Base-by-base conservation (phyloP, 2,888 invertebrate species). In the Oscheius myriophilus region DNA sequence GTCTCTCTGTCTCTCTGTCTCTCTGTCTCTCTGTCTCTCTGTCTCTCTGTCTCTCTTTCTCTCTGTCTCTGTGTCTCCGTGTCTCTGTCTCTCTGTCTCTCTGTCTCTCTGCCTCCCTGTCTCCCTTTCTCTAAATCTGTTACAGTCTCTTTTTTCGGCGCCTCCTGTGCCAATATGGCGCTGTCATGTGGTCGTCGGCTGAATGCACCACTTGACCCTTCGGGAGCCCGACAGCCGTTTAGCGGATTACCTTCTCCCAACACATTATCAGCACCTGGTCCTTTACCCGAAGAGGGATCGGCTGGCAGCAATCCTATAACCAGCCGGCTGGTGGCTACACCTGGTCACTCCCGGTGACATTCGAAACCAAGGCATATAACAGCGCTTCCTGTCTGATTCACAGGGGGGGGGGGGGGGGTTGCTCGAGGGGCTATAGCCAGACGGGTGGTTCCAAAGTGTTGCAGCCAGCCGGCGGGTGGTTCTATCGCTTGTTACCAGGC, bases 171-270 rank as follows among this genome's bases (percentile, higher is more conserved):
- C 49, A 49, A 49, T 49, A 49, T 49, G 39, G 53, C 53, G 61
- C 61, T 61, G 61, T 61, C 61, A 61, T 61, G 49, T 61, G 61
- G 46, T 49, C 61, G 49, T 61, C 61, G 21, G 25, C 16, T 26
- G 46, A 46, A 26, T 33, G 33, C 61, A 49, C 61, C 46, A 46
- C 49, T 61, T 46, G 49, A 46, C 61, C 18, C 45, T 33, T 33
- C 33, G 33, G 33, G 33, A 33, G 33, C 33, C 33, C 33, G 33
- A 33, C n/a, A 45, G 61, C 61, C 61, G 61, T 61, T 61, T 61
- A 61, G 46, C 61, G 61, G 61, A 46, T 61, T 61, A 61, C 61
- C 61, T 45, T 25, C n/a, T n/a, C 57, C 42, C 46, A 61, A 61
- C 61, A 61, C 33, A 33, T 33, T 33, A 33, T 33, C 23, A 26